Conservation (phyloP, 2,797 vertebrate species). For the Manis javanica region DNA sequence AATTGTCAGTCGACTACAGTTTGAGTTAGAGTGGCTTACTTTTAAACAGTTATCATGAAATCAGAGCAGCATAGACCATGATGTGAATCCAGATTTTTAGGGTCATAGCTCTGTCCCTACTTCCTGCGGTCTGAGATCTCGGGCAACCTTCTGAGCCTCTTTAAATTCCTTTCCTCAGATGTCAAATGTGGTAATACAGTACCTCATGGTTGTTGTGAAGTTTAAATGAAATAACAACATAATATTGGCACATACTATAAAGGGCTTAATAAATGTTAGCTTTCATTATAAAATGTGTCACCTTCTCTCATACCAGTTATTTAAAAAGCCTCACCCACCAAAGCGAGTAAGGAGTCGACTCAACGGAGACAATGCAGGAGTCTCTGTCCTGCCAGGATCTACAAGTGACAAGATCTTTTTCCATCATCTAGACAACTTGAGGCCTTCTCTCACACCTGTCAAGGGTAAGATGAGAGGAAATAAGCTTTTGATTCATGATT, state of each 20-base stretch:
- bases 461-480: constrained; percentile 90
- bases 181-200: not conserved
- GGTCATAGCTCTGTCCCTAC: not conserved
- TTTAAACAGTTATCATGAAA: not conserved
- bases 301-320: constrained; percentile 89
- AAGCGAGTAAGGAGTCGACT: constrained; percentile 94
- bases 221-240: not conserved
- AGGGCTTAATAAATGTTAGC: not conserved
- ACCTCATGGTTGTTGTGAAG: not conserved
- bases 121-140: not conserved
- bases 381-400: constrained; percentile 89
- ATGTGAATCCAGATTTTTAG: not conserved
- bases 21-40: not conserved
- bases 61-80: not conserved
- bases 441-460: constrained; percentile 96
- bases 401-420: constrained; percentile 98
- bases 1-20: not conserved
- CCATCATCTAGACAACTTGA: constrained; percentile 97
- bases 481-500: not conserved
- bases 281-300: not conserved
- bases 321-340: constrained; percentile 98
- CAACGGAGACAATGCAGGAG: constrained; percentile 91
- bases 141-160: not conserved
- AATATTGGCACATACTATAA: not conserved
- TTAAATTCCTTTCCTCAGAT: not conserved